phyloP scores from a whole-genome alignment of 2,888 invertebrate species.

The Leistus spinibarbis region DNA sequence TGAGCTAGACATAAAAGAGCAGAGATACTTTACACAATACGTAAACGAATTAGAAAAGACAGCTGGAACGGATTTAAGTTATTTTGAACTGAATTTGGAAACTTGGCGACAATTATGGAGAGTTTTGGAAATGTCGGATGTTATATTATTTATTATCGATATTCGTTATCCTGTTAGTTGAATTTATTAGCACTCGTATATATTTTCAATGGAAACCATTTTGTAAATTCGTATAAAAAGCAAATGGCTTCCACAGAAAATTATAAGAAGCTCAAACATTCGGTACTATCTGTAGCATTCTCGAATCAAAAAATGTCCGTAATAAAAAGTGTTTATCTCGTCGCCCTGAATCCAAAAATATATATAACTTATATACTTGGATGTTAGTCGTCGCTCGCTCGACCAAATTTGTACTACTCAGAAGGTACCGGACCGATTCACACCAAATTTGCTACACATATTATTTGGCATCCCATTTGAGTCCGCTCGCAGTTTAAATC shows the following conservation, averaged over 20 bases:
- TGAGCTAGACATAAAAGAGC: slow-evolving; percentile 77
- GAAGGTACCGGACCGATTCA: too few relatives aligned
- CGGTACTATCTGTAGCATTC: too few relatives aligned
- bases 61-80: slow-evolving; percentile 71
- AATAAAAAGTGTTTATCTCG: too few relatives aligned
- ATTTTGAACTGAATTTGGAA: slow-evolving; percentile 92
- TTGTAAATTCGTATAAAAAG: not conserved
- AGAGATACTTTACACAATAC: slow-evolving; percentile 86
- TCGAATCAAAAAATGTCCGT: too few relatives aligned
- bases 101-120: slow-evolving; percentile 97
- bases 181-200: not conserved
- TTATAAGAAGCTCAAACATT: too few relatives aligned
- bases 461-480: too few relatives aligned
- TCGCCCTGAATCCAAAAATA: too few relatives aligned
- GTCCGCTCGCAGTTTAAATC: too few relatives aligned
- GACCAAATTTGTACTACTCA: too few relatives aligned
- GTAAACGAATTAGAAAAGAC: slow-evolving; percentile 69
- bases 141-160: slow-evolving; percentile 86
- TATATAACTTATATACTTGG: too few relatives aligned
- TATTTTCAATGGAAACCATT: not conserved
- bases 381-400: too few relatives aligned
- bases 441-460: too few relatives aligned
- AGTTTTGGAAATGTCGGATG: slow-evolving; percentile 92
- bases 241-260: not conserved
- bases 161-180: slow-evolving; percentile 78